Evolutionary conservation across 92 coral and sea anemone genomes (phyloP), one percentile per base, ranked within the genome.

Genomic region (Porites rus): DNA sequence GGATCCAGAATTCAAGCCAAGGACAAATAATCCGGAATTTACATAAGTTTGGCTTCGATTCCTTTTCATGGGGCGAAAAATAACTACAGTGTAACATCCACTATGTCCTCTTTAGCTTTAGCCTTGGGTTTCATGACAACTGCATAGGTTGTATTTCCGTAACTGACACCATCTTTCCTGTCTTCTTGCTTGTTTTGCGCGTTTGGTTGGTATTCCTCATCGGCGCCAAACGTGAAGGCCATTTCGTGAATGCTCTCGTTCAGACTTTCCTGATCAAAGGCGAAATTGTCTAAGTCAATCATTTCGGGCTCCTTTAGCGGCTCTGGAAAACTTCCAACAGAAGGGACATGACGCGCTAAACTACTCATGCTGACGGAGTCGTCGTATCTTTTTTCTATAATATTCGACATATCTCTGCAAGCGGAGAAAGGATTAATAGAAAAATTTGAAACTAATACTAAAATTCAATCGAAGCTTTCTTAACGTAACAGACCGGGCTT

Each of bases 221-320:
- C 87, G 16, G 80, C 68, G 64, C 87, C 87, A 19, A 83, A 83
- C 0, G 80, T 28, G 3, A 19, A 62, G 51, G 72, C 50, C 24
- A 83, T 66, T 51, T 75, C 78, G 14, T 75, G 68, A 8, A 83
- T 83, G 61, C 87, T 83, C 53, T 83, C 87, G 53, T 64, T 28
- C 74, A 83, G 38, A 65, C 87, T 83, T 65, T 83, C 87, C 20
- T 66, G 46, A 21, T 83, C 87, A 53, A 83, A 83, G 25, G 72
- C 80, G 31, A 83, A 73, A 73, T 65, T 72, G 80, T 83, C 87
- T 10, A 83, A 72, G 31, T 67, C 79, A 17, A 72, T 62, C 74
- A 73, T 80, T 64, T 70, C 70, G 16, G 87, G 87, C 51, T 83
- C 87, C 78, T 65, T 62, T 9, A 21, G 22, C 4, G 87, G 87